phyloP scores from a whole-genome alignment of 2,888 invertebrate genomes.

The Daptonema setosum region DNA sequence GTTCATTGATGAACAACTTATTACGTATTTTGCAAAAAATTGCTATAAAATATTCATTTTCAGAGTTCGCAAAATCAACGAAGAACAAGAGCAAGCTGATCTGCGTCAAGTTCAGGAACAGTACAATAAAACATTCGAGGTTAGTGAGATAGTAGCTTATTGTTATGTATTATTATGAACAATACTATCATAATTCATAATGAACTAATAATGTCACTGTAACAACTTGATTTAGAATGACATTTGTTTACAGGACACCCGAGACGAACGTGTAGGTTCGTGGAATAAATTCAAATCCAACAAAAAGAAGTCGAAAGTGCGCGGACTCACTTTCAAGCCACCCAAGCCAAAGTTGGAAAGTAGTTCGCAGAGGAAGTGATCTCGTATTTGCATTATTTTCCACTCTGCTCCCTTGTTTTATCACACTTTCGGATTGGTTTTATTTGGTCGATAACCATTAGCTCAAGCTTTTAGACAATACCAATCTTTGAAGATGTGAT shows the following conservation, averaged over 20 bases:
- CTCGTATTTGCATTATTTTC: too few species aligned
- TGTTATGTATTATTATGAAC: neutral
- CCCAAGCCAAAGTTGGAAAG: conserved; percentile 18
- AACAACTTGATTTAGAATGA: too few species aligned
- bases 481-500: neutral
- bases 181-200: neutral
- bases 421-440: too few species aligned
- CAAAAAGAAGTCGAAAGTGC: conserved; percentile 17
- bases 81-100: conserved; percentile 76
- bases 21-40: neutral
- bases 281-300: conserved; percentile 20
- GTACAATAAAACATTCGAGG: conserved; percentile 94
- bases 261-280: conserved; percentile 23
- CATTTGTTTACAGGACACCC: conserved; percentile 12
- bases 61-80: conserved; percentile 70
- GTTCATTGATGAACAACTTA: neutral
- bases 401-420: too few species aligned
- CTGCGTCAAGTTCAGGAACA: conserved; percentile 69
- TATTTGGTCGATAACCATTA: too few species aligned
- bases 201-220: neutral
- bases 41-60: neutral
- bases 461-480: neutral
- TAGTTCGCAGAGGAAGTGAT: neutral
- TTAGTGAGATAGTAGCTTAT: neutral
- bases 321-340: conserved; percentile 18